Evolutionary conservation across 2,113 vertebrate species (phyloP), one percentile per base, ranked within the genome.

Genomic region (Erpornis zantholeuca): DNA sequence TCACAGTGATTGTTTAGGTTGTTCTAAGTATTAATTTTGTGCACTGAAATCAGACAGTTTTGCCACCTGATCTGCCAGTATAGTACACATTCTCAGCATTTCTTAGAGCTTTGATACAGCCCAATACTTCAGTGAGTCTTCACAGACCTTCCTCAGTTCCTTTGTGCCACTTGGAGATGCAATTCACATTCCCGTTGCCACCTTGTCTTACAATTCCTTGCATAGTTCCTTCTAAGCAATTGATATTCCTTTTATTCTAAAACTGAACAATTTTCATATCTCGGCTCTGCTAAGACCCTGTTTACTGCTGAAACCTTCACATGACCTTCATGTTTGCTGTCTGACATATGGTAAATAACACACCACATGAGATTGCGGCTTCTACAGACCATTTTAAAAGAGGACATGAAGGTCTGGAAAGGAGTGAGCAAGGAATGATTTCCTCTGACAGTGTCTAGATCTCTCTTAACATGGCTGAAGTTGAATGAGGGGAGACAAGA

Each of bases 1-100:
- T 57, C 10, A 29, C 31, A 63, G 5, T 7, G 7, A 52, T 53
- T 14, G 1, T 35, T 79, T 47, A 71, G 15, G 16, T n/a, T 70
- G 27, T 44, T 42, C 33, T 52, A 29, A 64, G 5, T 28, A 56
- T 40, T 82, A 31, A 17, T 31, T 86, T 54, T 3, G 1, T 40
- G 19, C 28, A 22, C 15, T 59, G 19, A 87, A 50, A 63, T 59
- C 60, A 80, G 20, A 14, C 7, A 44, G 8, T 54, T 81, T 92
- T 83, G n/a, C n/a, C 64, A n/a, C 11, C 33, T 54, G 35, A 12
- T 52, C 47, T 66, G 29, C 9, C 33, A 79, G 27, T 57, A 11
- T 11, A 50, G 3, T 28, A 23, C 17, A 36, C 15, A 40, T 5
- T 8, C 1, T 36, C 3, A 1, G 10, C 11, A 18, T 27, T 42